phyloP scores from a whole-genome alignment of 2,113 vertebrate species.

The Gadus macrocephalus region DNA sequence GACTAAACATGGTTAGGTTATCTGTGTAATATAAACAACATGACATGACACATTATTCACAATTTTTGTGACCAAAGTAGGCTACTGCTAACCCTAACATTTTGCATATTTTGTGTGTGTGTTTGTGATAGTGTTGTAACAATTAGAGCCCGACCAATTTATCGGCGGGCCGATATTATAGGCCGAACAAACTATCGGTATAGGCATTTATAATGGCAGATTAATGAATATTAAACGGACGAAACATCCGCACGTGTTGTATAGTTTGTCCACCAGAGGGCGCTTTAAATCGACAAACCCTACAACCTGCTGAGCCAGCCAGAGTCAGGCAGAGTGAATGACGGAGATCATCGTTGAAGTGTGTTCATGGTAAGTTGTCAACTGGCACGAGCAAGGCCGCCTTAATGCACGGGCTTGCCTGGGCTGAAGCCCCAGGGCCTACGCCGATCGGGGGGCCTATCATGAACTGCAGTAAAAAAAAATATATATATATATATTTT shows the following conservation, averaged over 20 bases:
- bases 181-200: neutral
- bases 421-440: too few species aligned
- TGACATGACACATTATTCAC: neutral
- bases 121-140: too few species aligned
- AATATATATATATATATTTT: too few species aligned
- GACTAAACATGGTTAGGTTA: neutral
- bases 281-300: neutral
- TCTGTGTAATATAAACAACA: neutral
- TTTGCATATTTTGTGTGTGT: neutral
- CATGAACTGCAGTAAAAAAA: too few species aligned
- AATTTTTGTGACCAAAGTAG: neutral
- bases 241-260: neutral
- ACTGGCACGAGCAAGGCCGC: neutral
- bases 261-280: neutral
- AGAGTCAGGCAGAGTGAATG: too few species aligned
- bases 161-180: neutral
- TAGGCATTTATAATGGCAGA: neutral
- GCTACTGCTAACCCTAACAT: neutral
- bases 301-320: neutral
- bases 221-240: constrained; percentile 41
- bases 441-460: too few species aligned
- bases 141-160: neutral
- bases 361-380: neutral
- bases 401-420: too few species aligned
- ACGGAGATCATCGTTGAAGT: neutral